Evolutionary conservation across 2,888 invertebrate genomes (phyloP), one percentile per base, ranked within the genome.

Genomic region (Leptinotarsa juncta): DNA sequence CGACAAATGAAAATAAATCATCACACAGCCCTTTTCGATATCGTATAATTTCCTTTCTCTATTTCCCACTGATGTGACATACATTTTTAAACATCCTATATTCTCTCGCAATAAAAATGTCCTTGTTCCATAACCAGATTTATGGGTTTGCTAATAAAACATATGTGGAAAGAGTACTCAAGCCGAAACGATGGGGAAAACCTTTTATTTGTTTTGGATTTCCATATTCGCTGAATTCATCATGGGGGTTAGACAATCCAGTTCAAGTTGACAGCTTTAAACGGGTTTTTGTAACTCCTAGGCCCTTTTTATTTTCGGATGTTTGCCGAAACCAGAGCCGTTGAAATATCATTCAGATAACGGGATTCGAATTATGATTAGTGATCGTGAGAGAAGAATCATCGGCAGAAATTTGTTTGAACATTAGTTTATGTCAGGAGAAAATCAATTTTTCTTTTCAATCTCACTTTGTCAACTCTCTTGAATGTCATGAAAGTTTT

Each of bases 141-240:
- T 80, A 78, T 77, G 76, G 75, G 79, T 72, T 74, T 71, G 78
- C 78, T 78, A 80, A 79, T 81, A 80, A 81, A 80, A 81, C 80
- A 80, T 79, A 80, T 77, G 80, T 77, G 76, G 72, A 55, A 71
- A 74, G 74, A 72, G 74, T 67, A 49, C 42, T 53, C n/a, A 26
- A 67, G 49, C 18, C 18, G 32, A 67, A 50, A 53, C 67, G 67
- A 73, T 67, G 66, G 66, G 53, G 26, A 60, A 67, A 65, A 70
- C 74, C 70, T 70, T 73, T 73, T 73, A 73, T 73, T 73, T 73
- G 53, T 69, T 73, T 68, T 65, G n/a, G 53, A 73, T 70, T 73
- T 73, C 67, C 73, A 73, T 73, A 55, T 70, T 70, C 65, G 18
- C 48, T 42, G 26, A 51, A 70, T 50, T 70, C 62, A 55, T 70